Base-by-base conservation (phyloP, 92 coral and sea anemone genomes). In the Umimayanthus kanabou region DNA sequence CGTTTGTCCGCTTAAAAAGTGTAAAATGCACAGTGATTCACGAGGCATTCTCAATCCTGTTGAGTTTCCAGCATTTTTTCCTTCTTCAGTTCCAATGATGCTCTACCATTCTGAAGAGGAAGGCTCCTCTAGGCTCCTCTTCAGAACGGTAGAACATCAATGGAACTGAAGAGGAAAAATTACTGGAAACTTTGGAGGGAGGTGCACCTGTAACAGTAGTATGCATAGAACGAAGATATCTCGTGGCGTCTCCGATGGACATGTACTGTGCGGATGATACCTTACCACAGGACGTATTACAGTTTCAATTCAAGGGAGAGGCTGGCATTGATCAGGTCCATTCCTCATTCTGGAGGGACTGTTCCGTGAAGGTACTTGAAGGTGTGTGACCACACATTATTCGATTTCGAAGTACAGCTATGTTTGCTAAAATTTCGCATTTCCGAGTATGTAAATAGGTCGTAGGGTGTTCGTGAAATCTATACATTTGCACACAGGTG, bases 281-380 rank as follows among this genome's bases (percentile, higher is more conserved):
- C 8, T 30, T 87, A 16, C 2, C 61, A 29, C 58, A 87, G 9
- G 10, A 23, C 47, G 77, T 29, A 39, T 15, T 87, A 23, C 78
- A 64, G 47, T 87, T 87, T 75, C 45, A 40, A 22, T 79, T 87
- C 64, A 80, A 87, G 78, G 91, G 82, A 9, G 91, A 88, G 50
- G 37, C 16, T 18, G 91, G 91, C 6, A 10, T 15, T 37, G 91
- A 88, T 82, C 39, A 88, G 26, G 87, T 88, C 2, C 81, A n/a
- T 61, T 47, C 91, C 16, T 40, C 74, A 20, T 88, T 88, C 53
- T 88, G 91, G 91, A 74, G 80, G 29, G 81, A 88, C 43, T 39
- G 87, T 55, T 67, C 28, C 23, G 26, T 47, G 2, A 47, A 71
- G n/a, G 81, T 70, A 45, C 72, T 81, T 42, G 91, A 88, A 71